These are phyloP conservation scores for Euproctis similis DNA, from an alignment of 2,888 invertebrate species.

Conservation along the genomic window DNA sequence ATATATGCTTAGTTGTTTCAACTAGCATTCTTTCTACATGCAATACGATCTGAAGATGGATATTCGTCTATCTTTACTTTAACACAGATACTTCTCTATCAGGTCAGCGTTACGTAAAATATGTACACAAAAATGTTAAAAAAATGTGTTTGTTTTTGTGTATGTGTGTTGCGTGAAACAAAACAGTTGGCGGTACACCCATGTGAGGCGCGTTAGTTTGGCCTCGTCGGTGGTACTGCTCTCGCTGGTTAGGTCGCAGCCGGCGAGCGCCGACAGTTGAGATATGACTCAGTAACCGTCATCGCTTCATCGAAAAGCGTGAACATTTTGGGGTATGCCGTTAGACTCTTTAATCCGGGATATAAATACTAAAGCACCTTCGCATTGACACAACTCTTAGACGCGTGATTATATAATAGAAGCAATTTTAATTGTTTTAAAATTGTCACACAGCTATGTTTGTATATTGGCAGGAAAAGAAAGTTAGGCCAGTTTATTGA, in stretches of 20 bases:
- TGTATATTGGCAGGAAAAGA: too few species aligned
- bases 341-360: too few species aligned
- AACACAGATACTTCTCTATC: too few species aligned
- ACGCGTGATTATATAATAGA: too few species aligned
- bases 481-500: too few species aligned
- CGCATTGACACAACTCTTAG: too few species aligned
- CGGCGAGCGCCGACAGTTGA: constrained; percentile 17
- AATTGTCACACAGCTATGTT: too few species aligned
- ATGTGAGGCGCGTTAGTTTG: constrained; percentile 56
- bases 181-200: constrained; percentile 43
- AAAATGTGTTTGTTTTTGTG: constrained; percentile 13
- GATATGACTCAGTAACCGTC: constrained; percentile 57
- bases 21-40: too few species aligned
- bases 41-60: too few species aligned
- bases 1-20: too few species aligned
- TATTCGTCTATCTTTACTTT: neutral
- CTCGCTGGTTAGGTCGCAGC: constrained; percentile 51
- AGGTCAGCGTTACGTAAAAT: constrained; percentile 2
- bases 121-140: constrained; percentile 10
- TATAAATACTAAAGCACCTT: too few species aligned
- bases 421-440: too few species aligned
- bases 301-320: constrained; percentile 34
- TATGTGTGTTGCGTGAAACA: constrained; percentile 27
- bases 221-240: constrained; percentile 49
- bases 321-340: constrained; percentile 15